Conservation (phyloP, 1,140 invertebrate genomes). For the Solenopsis invicta region DNA sequence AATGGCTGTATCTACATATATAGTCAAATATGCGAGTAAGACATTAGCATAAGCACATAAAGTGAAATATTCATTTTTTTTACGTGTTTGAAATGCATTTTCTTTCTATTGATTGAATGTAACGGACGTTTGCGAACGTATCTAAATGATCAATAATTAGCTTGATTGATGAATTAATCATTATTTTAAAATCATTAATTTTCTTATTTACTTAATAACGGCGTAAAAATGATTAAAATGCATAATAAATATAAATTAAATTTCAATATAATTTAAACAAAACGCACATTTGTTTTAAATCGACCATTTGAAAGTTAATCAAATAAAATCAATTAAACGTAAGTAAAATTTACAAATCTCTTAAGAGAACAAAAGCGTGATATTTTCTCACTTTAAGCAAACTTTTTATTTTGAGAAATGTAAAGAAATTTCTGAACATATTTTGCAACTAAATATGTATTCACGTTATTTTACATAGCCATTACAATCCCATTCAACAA, state of each 20-base stretch:
- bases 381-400: neutral
- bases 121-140: neutral
- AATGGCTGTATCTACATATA: conserved; percentile 59
- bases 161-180: neutral
- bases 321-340: neutral
- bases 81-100: neutral
- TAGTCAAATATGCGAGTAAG: neutral
- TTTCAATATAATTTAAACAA: neutral
- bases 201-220: neutral
- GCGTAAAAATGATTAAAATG: conserved; percentile 1
- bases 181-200: neutral
- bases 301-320: neutral
- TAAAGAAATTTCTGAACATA: neutral
- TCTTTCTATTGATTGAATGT: neutral
- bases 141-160: neutral
- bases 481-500: neutral
- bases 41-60: conserved; percentile 2
- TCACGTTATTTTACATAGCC: neutral
- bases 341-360: neutral
- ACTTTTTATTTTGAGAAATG: neutral
- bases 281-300: neutral
- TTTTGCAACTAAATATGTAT: neutral
- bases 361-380: neutral
- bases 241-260: neutral
- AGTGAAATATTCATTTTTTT: conserved; percentile 1